Percentiles rank a stretch among this genome's conserved stretches.
phyloP scores from a whole-genome alignment of 1,140 invertebrate genomes.

The Neodiprion pinetum region DNA sequence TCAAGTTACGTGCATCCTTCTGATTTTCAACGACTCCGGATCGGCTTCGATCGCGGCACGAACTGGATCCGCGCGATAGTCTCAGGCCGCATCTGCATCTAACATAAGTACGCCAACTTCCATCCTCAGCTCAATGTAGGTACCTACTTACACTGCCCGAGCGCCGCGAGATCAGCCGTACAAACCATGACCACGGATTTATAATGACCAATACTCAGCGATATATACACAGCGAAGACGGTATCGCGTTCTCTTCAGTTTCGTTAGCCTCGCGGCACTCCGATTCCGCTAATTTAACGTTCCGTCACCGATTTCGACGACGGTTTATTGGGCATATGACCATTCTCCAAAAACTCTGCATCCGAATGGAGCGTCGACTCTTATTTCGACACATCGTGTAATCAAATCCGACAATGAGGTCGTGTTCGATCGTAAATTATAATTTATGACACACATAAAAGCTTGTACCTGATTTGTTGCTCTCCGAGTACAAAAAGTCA shows the following conservation, averaged over 20 bases:
- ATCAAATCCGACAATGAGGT: no score
- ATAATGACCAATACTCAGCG: not conserved
- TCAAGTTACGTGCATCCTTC: conserved; percentile 7
- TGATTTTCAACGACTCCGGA: not conserved
- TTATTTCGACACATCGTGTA: no score
- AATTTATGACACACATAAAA: no score
- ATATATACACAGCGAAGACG: not conserved
- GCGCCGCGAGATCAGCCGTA: not conserved
- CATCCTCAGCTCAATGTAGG: not conserved
- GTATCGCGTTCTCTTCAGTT: not conserved
- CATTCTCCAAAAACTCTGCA: no score
- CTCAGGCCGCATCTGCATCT: not conserved
- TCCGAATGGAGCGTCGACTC: no score
- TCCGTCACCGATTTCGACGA: no score
- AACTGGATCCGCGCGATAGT: conserved; percentile 5
- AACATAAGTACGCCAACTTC: conserved; percentile 5
- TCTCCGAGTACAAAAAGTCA: no score
- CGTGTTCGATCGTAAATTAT: no score
- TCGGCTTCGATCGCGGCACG: not conserved
- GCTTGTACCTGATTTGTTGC: no score
- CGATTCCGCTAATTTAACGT: no score
- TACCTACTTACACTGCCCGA: not conserved
- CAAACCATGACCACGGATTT: not conserved
- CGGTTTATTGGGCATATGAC: no score
- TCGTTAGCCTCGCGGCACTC: not conserved